These are phyloP conservation scores for Noctuana brunneofusca DNA, from an alignment of 2,888 invertebrate genomes.

Conservation along the genomic window DNA sequence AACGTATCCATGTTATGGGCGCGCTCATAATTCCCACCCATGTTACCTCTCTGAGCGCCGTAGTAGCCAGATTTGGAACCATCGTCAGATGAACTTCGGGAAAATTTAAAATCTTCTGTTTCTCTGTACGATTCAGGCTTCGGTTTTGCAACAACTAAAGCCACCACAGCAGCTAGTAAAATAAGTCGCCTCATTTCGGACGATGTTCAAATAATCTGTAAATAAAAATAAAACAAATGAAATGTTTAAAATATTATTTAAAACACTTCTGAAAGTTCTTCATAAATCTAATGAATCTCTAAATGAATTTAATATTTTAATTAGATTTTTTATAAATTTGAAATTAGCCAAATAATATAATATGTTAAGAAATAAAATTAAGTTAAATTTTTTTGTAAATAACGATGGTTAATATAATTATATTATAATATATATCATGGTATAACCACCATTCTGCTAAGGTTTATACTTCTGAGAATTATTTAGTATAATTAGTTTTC, in stretches of 20 bases:
- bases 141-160: conserved; percentile 52
- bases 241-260: background rate
- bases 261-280: too few relatives aligned
- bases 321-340: too few relatives aligned
- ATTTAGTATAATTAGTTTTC: too few relatives aligned
- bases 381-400: too few relatives aligned
- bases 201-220: conserved; percentile 46
- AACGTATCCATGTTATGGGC: conserved; percentile 77
- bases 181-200: conserved; percentile 62
- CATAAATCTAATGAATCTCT: too few relatives aligned
- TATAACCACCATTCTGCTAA: too few relatives aligned
- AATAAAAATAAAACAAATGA: conserved; percentile 35
- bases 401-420: too few relatives aligned
- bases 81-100: conserved; percentile 76
- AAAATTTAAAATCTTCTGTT: conserved; percentile 76
- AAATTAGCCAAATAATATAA: too few relatives aligned
- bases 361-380: too few relatives aligned
- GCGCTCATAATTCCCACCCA: conserved; percentile 77
- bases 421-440: too few relatives aligned
- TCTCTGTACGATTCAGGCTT: conserved; percentile 73
- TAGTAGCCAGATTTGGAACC: conserved; percentile 73
- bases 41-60: conserved; percentile 77
- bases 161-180: conserved; percentile 57
- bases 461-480: too few relatives aligned
- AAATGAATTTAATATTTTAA: too few relatives aligned